Conservation (phyloP, 2,797 vertebrate genomes). For the Arctocebus calabarensis region DNA sequence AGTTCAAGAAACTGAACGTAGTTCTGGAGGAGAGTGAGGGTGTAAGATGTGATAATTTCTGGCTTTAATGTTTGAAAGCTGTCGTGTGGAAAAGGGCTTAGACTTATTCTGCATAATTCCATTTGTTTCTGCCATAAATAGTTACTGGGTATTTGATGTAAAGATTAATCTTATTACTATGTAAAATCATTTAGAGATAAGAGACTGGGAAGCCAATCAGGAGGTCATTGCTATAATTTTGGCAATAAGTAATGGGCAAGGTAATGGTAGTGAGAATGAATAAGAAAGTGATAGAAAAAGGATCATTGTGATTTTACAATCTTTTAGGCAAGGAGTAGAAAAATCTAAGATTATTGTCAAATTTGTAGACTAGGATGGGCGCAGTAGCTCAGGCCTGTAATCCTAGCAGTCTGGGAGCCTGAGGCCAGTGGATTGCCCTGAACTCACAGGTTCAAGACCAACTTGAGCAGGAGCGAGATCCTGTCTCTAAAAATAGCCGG, state of each 20-base stretch:
- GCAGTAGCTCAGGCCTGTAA: too few relatives aligned
- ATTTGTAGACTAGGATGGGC: not conserved
- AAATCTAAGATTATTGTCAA: not conserved
- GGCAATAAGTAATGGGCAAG: not conserved
- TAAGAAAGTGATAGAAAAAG: not conserved
- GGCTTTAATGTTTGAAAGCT: not conserved
- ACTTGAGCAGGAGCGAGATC: too few relatives aligned
- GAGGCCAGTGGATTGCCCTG: too few relatives aligned
- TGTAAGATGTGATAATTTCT: not conserved
- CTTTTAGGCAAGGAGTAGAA: not conserved
- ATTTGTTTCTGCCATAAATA: not conserved
- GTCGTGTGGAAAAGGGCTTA: conserved; percentile 17
- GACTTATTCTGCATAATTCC: not conserved
- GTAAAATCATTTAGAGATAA: not conserved
- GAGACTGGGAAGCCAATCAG: not conserved
- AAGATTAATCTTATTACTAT: not conserved
- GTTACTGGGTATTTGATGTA: not conserved
- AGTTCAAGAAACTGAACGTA: not conserved
- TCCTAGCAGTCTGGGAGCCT: too few relatives aligned
- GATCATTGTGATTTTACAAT: not conserved
- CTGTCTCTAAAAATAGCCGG: too few relatives aligned
- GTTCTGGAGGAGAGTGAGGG: not conserved
- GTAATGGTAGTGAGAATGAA: not conserved
- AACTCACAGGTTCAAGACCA: too few relatives aligned
- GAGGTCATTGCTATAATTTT: not conserved